Percentiles rank a stretch among this genome's conserved stretches.
Conservation (phyloP, 2,113 vertebrate species). For the Corydoras maculifer region DNA sequence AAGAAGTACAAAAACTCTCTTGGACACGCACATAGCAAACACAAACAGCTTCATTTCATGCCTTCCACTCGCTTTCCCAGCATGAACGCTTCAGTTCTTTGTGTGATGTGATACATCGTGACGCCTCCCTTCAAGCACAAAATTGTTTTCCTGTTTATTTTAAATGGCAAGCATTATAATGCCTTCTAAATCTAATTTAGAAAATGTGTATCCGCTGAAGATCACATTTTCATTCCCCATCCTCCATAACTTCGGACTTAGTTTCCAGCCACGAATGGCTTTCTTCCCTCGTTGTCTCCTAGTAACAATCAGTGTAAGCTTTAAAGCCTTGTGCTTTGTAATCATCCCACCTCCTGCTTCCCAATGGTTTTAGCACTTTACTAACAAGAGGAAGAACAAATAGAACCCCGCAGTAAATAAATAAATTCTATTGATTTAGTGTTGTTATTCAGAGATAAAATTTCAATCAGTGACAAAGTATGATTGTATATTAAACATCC, state of each 20-base stretch:
- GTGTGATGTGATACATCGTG: slow-evolving; percentile 24
- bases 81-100: slow-evolving; percentile 14
- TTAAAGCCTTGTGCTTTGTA: slow-evolving; percentile 26
- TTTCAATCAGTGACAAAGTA: background rate
- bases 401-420: slow-evolving; percentile 24
- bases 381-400: slow-evolving; percentile 34
- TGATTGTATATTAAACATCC: no score
- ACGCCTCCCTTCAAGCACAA: slow-evolving; percentile 29
- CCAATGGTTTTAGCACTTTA: slow-evolving; percentile 32
- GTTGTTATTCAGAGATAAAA: slow-evolving; percentile 23
- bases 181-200: slow-evolving; percentile 27
- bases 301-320: slow-evolving; percentile 31
- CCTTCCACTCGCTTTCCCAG: slow-evolving; percentile 16
- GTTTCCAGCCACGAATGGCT: slow-evolving; percentile 1
- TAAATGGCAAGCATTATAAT: slow-evolving; percentile 12
- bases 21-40: background rate
- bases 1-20: slow-evolving; percentile 4
- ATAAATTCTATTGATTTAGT: slow-evolving; percentile 20
- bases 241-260: slow-evolving; percentile 26
- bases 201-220: slow-evolving; percentile 10
- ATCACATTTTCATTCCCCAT: slow-evolving; percentile 1
- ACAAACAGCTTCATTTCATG: slow-evolving; percentile 25
- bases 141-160: slow-evolving; percentile 40
- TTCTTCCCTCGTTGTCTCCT: slow-evolving; percentile 25
- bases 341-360: slow-evolving; percentile 27